Evolutionary conservation across 2,797 vertebrate genomes (phyloP).

Genomic region (Pangasius larnaudii): DNA sequence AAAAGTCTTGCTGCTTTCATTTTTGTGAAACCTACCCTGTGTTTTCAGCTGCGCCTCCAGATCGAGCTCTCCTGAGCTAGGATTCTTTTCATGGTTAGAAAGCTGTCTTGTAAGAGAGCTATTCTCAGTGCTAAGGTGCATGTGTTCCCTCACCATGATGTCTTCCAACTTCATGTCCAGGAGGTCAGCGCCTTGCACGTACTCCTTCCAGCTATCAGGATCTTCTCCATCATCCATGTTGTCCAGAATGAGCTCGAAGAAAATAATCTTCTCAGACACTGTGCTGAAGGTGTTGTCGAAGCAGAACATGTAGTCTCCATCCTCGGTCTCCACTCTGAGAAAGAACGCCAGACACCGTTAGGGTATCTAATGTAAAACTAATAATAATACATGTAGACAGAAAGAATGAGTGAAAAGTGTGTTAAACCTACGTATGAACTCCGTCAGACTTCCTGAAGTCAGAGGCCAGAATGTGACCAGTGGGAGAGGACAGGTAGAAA

Average conservation of each 20-base stretch:
- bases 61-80: background rate
- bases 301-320: constrained; percentile 98
- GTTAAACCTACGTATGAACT: constrained; percentile 90
- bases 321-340: constrained; percentile 88
- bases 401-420: too few species aligned
- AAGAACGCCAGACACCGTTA: constrained; percentile 19
- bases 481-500: constrained; percentile 88
- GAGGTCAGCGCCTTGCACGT: constrained; percentile 88
- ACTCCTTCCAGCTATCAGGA: constrained; percentile 92
- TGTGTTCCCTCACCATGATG: constrained; percentile 84
- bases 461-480: constrained; percentile 83
- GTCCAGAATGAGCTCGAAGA: constrained; percentile 97
- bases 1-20: background rate
- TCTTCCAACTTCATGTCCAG: constrained; percentile 97
- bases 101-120: background rate
- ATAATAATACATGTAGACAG: background rate
- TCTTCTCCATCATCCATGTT: constrained; percentile 87
- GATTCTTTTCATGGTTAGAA: background rate
- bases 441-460: constrained; percentile 95
- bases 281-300: constrained; percentile 97
- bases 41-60: background rate
- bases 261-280: constrained; percentile 95
- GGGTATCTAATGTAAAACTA: background rate
- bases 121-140: background rate
- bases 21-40: background rate